A percentile compares a stretch with the other conserved stretches of the same genome.
phyloP scores from a whole-genome alignment of 2,888 invertebrate genomes.

The Yponomeuta plumbellus region DNA sequence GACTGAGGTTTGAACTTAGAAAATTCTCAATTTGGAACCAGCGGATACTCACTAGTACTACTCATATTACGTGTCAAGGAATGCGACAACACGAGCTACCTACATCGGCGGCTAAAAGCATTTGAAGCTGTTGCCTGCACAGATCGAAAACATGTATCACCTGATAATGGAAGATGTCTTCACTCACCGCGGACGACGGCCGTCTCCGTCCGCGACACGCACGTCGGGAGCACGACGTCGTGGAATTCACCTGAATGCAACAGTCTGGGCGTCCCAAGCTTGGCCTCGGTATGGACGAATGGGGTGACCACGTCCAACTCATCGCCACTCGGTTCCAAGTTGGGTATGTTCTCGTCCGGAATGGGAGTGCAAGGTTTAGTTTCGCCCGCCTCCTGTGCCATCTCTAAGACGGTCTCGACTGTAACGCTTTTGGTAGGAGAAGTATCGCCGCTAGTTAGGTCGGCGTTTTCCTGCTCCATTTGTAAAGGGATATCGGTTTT shows the following conservation, averaged over 20 bases:
- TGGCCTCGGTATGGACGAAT: slow-evolving; percentile 27
- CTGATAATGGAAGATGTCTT: slow-evolving; percentile 71
- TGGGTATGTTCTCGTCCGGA: slow-evolving; percentile 18
- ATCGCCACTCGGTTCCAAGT: background rate
- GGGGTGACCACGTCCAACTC: slow-evolving; percentile 64
- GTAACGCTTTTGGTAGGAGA: slow-evolving; percentile 34
- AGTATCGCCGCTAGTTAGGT: slow-evolving; percentile 29
- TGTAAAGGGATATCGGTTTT: slow-evolving; percentile 12
- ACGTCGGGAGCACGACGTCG: slow-evolving; percentile 64
- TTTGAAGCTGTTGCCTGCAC: slow-evolving; percentile 65
- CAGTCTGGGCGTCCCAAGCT: slow-evolving; percentile 36
- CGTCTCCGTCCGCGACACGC: slow-evolving; percentile 56
- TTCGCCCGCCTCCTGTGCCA: background rate
- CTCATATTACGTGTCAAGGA: background rate
- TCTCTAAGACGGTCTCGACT: slow-evolving; percentile 33
- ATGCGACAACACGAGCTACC: background rate
- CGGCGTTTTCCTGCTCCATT: slow-evolving; percentile 21
- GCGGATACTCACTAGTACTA: background rate
- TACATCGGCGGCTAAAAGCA: slow-evolving; percentile 34
- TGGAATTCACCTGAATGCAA: slow-evolving; percentile 74
- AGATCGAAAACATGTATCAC: slow-evolving; percentile 69
- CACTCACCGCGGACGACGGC: slow-evolving; percentile 74
- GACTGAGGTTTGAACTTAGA: too few relatives aligned
- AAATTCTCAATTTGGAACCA: too few relatives aligned
- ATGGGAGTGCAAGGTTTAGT: background rate